Evolutionary conservation across 2,113 vertebrate genomes (phyloP).

Genomic region (Asarcornis scutulata): DNA sequence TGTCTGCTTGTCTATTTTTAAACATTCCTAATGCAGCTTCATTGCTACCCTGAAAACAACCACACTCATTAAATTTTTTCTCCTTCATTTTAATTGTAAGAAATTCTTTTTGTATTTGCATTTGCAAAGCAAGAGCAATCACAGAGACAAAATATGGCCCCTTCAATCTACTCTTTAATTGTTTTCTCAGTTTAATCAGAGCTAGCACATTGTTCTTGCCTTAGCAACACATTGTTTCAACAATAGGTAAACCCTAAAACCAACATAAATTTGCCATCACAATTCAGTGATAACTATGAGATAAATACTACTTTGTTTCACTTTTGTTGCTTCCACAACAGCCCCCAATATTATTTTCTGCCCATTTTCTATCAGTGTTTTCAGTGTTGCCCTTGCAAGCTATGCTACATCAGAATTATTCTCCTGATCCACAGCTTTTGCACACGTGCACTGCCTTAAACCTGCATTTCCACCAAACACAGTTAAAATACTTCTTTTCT

Average conservation of each 20-base stretch:
- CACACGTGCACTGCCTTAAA: fast-evolving
- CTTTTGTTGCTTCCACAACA: not conserved
- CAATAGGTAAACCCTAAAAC: not conserved
- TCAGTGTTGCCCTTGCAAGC: not conserved
- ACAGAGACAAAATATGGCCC: not conserved
- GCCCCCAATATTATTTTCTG: not conserved
- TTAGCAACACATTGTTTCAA: not conserved
- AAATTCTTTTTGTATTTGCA: not conserved
- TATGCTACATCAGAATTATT: not conserved
- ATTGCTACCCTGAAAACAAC: not conserved
- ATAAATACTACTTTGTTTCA: not conserved
- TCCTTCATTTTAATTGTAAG: not conserved
- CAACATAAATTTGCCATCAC: not conserved
- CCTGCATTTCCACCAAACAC: not conserved
- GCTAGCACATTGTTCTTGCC: not conserved
- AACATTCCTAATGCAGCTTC: not conserved
- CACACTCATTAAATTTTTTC: not conserved
- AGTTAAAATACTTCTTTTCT: not conserved
- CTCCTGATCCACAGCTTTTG: not conserved
- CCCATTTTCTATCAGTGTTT: not conserved
- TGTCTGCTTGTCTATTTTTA: not conserved
- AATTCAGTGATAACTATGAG: not conserved
- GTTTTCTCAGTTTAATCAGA: not conserved
- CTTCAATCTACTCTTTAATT: not conserved
- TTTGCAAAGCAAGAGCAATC: not conserved